Evolutionary conservation across 2,888 invertebrate species (phyloP), one percentile per base, ranked within the genome.

Genomic region (Xanthorhoe spadicearia): DNA sequence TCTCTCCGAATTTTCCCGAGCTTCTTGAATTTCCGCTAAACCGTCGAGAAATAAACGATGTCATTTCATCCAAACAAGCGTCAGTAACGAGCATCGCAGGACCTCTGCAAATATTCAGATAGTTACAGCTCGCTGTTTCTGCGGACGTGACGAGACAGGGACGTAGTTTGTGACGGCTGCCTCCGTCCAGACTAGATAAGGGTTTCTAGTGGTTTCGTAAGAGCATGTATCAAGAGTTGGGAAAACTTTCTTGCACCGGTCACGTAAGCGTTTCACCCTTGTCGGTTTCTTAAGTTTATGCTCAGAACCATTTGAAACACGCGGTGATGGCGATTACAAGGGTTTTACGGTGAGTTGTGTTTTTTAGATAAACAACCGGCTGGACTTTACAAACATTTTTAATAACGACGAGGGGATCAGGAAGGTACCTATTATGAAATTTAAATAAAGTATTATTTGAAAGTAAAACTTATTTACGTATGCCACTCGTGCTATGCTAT

Each of bases 141-240:
- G 59, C 53, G 58, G 49, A 73, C 71, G 73, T 71, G 67, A 66
- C 72, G 68, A 61, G 72, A 66, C 66, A 55, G 59, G 61, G 51
- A 4, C 19, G 71, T 69, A 72, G 74, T 74, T 74, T 73, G 73
- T 70, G 63, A 70, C 64, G 71, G 66, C 65, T 68, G 69, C 57
- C 60, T 62, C 54, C 64, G 59, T 43, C 54, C 71, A 63, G 57
- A 62, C 68, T 57, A 69, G 72, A 71, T 73, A 74, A 74, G 69
- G 62, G 67, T 56, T 63, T 67, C 55, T 57, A 63, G 68, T 67
- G 62, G 58, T 58, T 66, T 32, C 8, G 32, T 58, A 61, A 28
- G 7, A 56, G 23, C 48, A 52, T 43, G 53, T 58, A 49, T 54
- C 64, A 64, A 59, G 64, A 59, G 59, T 59, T 59, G 8, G 23